A percentile compares a stretch with the other conserved stretches of the same genome.
phyloP scores from a whole-genome alignment of 1,140 invertebrate species.

The Stenopsyche tienmushanensis region DNA sequence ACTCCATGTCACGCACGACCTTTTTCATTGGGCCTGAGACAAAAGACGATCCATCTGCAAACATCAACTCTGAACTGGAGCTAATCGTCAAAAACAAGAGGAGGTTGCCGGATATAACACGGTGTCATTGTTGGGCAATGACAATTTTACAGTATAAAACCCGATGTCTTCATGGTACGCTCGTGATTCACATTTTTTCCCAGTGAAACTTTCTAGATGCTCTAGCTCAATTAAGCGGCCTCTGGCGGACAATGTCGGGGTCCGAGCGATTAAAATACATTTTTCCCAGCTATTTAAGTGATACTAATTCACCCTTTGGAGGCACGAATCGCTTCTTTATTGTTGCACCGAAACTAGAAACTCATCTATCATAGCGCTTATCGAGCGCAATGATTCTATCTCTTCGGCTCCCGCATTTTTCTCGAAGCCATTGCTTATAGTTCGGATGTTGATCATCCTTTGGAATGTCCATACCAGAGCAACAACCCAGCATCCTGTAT shows the following conservation, averaged over 20 bases:
- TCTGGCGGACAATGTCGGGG: too few species aligned
- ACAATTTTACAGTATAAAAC: neutral
- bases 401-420: too few species aligned
- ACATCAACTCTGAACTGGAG: conserved; percentile 4
- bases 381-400: too few species aligned
- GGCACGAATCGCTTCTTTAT: too few species aligned
- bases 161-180: neutral
- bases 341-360: too few species aligned
- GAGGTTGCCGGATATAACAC: neutral
- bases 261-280: too few species aligned
- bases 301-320: too few species aligned
- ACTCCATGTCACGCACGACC: conserved; percentile 6
- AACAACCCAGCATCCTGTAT: conserved; percentile 27
- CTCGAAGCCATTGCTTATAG: neutral
- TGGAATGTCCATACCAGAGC: conserved; percentile 18
- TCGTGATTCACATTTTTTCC: too few species aligned
- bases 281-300: too few species aligned
- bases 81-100: conserved; percentile 8
- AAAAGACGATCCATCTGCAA: conserved; percentile 1
- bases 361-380: too few species aligned
- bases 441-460: neutral
- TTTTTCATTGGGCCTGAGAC: neutral
- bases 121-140: neutral
- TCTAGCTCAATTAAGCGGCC: too few species aligned
- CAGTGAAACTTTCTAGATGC: too few species aligned